A percentile compares a stretch with the other conserved stretches of the same genome.
Evolutionary conservation across 1,140 invertebrate genomes (phyloP).

Genomic region (Anastrepha obliqua): DNA sequence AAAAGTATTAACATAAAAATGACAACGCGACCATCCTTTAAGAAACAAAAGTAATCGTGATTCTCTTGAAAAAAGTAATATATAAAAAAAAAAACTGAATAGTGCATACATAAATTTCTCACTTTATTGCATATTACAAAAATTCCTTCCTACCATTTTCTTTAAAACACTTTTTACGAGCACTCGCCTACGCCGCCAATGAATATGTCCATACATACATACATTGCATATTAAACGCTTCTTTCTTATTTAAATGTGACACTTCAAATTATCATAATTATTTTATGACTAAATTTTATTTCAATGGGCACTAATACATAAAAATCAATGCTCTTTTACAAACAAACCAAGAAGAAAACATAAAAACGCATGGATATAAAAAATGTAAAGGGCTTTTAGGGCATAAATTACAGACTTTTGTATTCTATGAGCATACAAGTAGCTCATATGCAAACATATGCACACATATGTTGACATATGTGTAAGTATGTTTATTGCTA

Average conservation of each 20-base stretch:
- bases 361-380: background rate
- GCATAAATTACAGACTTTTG: background rate
- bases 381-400: conserved; percentile 11
- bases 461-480: too few relatives aligned
- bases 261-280: conserved; percentile 41
- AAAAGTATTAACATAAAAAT: too few relatives aligned
- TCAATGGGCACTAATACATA: conserved; percentile 2
- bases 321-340: background rate
- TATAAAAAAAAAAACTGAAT: too few relatives aligned
- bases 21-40: too few relatives aligned
- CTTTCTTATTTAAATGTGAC: conserved; percentile 24
- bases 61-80: too few relatives aligned
- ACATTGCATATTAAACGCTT: background rate
- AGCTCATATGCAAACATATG: too few relatives aligned
- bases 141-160: too few relatives aligned
- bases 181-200: background rate
- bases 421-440: background rate
- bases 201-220: background rate
- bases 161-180: background rate
- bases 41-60: too few relatives aligned
- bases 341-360: background rate
- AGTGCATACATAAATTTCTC: too few relatives aligned
- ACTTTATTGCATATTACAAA: too few relatives aligned
- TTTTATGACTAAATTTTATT: conserved; percentile 31
- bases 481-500: background rate